These are phyloP conservation scores for Drosophila quasianomalipes DNA, from an alignment of 2,888 invertebrate species.

Conservation along the genomic window DNA sequence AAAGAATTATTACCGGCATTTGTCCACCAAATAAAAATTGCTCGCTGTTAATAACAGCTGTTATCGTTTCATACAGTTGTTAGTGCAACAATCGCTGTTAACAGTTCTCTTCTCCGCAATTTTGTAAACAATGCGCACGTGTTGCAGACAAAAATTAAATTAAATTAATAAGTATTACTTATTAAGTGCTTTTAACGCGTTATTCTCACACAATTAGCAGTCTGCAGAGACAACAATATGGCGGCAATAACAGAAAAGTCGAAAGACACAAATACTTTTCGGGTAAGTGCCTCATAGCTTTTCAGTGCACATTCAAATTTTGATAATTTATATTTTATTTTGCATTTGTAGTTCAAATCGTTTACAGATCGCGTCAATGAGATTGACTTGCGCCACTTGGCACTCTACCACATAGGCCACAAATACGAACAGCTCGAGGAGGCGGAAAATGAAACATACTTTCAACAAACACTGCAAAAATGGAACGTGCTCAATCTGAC, in stretches of 20 bases:
- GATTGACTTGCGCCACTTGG: slow-evolving; percentile 92
- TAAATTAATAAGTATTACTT: slow-evolving; percentile 2
- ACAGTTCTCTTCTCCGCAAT: slow-evolving; percentile 17
- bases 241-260: slow-evolving; percentile 86
- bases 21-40: background rate
- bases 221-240: slow-evolving; percentile 40
- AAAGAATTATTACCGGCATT: background rate
- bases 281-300: slow-evolving; percentile 86
- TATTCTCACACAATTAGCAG: background rate
- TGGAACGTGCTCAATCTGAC: slow-evolving; percentile 96
- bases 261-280: slow-evolving; percentile 91
- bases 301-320: background rate
- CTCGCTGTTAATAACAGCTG: slow-evolving; percentile 1
- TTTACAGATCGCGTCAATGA: slow-evolving; percentile 94
- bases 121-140: slow-evolving; percentile 60
- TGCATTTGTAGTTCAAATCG: slow-evolving; percentile 90
- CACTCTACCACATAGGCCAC: slow-evolving; percentile 93
- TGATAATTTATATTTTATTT: background rate
- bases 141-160: slow-evolving; percentile 18
- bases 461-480: slow-evolving; percentile 93
- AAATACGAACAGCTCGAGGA: slow-evolving; percentile 89
- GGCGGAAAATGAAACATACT: slow-evolving; percentile 90
- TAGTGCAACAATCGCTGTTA: background rate
- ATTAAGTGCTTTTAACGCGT: background rate
- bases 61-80: background rate